A percentile compares a stretch with the other conserved stretches of the same genome.
phyloP scores from a whole-genome alignment of 2,888 invertebrate species.

The Flexamia atlantica region DNA sequence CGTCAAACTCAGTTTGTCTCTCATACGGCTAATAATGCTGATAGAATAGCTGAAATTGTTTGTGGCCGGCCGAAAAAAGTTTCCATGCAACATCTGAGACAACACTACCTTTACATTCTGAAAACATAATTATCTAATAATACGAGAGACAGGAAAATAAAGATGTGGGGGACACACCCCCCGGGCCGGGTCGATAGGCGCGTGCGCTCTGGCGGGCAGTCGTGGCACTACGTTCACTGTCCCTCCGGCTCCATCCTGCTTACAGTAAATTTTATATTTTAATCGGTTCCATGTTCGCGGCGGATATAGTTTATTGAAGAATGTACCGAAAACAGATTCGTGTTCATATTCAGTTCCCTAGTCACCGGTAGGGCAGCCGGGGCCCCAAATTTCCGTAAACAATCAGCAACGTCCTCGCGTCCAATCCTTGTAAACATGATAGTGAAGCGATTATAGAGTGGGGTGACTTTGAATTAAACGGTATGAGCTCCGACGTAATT shows the following conservation, averaged over 20 bases:
- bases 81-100: no score
- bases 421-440: not conserved
- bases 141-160: constrained; percentile 38
- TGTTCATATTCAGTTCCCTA: not conserved
- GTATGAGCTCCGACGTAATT: constrained; percentile 55
- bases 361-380: not conserved
- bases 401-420: not conserved
- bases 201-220: constrained; percentile 31
- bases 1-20: no score
- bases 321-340: not conserved
- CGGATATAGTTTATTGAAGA: not conserved
- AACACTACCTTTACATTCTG: no score
- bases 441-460: not conserved
- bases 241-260: not conserved
- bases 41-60: no score
- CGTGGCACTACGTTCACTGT: constrained; percentile 19
- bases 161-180: constrained; percentile 24
- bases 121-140: no score
- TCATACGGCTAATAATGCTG: no score
- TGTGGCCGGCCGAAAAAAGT: no score
- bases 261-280: constrained; percentile 45
- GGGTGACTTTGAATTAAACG: not conserved
- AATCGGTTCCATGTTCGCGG: not conserved
- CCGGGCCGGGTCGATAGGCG: constrained; percentile 20
- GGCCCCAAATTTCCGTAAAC: not conserved